Base-by-base conservation (phyloP, 2,888 invertebrate genomes). In the Lagria hirta region DNA sequence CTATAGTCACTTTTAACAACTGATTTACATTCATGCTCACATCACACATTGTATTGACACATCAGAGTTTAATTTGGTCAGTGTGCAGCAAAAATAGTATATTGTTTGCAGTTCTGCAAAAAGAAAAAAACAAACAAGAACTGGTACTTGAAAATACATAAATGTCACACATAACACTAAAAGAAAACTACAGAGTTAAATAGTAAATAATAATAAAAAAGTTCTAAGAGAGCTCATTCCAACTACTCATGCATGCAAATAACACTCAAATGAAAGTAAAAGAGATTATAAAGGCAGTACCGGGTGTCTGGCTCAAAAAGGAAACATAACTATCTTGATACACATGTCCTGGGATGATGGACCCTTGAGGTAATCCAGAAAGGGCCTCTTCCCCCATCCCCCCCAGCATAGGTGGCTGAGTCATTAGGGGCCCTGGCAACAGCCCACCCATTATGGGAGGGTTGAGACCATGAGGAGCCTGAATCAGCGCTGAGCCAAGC, bases 291-390 rank as follows among this genome's bases (percentile, higher is more conserved):
- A 64, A 66, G 65, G 69, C 68, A 68, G 70, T 70, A 71, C 71
- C 73, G 65, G 72, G 77, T 62, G 64, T 60, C 66, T 80, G 80
- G 72, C 79, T 80, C 70, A 81, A 76, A 73, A 81, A 81, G 59
- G 81, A 80, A 69, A 81, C 80, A 69, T 81, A 81, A 73, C 81
- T 81, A 73, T 81, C 81, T 72, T 81, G 81, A 70, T 81, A 80
- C 69, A 81, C 80, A 57, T 69, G 65, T 66, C 70, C 70, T 61
- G 59, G 66, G 60, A 55, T 63, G 51, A 54, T 43, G 41, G 58
- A 55, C 52, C 58, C 60, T 54, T 61, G 61, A 38, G 45, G 45
- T 29, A 52, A 36, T 57, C 54, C 42, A 56, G 59, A 44, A 45
- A 70, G 66, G 58, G 72, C 55, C 45, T 44, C 44, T 30, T 51